phyloP scores from a whole-genome alignment of 2,797 vertebrate species.

The Halcyon smyrnensis region DNA sequence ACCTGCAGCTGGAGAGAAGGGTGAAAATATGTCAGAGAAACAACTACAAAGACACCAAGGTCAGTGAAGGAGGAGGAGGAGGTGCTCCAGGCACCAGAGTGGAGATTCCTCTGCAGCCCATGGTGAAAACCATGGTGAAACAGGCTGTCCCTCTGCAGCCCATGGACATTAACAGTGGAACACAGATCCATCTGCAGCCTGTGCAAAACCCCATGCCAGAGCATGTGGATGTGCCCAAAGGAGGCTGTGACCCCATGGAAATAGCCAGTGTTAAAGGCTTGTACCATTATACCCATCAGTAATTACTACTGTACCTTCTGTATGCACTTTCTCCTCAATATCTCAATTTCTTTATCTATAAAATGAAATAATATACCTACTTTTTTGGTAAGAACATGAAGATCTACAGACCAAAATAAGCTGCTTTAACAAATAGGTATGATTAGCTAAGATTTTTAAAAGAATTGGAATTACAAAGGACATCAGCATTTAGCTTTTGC shows the following conservation, averaged over 20 bases:
- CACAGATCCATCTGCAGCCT: neutral
- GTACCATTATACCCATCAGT: neutral
- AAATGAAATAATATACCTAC: neutral
- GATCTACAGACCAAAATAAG: neutral
- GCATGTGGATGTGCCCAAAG: neutral
- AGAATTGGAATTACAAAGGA: neutral
- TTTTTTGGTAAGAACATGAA: neutral
- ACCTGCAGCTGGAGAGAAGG: neutral
- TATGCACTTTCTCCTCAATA: neutral
- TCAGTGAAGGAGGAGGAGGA: neutral
- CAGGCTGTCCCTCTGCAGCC: neutral
- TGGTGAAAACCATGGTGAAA: neutral
- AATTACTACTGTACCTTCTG: neutral
- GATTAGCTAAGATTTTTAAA: neutral
- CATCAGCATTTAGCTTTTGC: neutral
- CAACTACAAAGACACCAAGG: too few species aligned
- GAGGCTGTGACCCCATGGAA: neutral
- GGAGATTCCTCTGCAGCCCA: neutral
- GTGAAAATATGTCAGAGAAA: too few species aligned
- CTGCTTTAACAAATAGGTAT: neutral
- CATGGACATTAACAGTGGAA: neutral
- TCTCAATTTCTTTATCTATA: neutral
- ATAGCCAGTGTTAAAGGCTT: neutral
- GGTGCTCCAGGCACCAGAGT: neutral
- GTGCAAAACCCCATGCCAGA: neutral